Percentiles rank a stretch among this genome's conserved stretches.
Conservation (phyloP, 1,140 invertebrate genomes). For the Neomicropteryx cornuta region DNA sequence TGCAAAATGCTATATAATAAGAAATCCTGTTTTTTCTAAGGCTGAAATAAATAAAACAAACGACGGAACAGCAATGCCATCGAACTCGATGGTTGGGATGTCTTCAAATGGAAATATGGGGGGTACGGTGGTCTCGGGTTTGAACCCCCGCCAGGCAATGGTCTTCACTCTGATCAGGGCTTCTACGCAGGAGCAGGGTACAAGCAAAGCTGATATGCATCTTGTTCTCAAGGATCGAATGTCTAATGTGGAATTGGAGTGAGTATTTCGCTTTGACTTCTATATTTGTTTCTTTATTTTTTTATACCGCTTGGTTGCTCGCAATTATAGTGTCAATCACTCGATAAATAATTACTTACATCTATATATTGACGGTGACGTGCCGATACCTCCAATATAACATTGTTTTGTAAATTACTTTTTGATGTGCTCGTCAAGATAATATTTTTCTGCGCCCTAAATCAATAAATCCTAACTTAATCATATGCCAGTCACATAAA, state of each 20-base stretch:
- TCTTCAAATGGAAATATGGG: no score
- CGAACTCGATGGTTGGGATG: constrained; percentile 34
- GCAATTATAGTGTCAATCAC: background rate
- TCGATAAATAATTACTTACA: no score
- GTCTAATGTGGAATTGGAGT: constrained; percentile 36
- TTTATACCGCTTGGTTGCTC: background rate
- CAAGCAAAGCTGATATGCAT: constrained; percentile 36
- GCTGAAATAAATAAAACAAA: constrained; percentile 16
- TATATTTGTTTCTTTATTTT: constrained; percentile 2
- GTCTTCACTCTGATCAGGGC: constrained; percentile 34
- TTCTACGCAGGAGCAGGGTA: constrained; percentile 33
- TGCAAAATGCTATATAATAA: no score
- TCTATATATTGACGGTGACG: no score
- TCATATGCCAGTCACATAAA: no score
- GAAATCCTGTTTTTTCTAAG: no score
- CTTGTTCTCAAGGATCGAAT: constrained; percentile 29
- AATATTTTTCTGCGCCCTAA: no score
- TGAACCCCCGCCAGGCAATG: constrained; percentile 35
- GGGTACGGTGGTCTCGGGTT: constrained; percentile 24
- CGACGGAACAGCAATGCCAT: constrained; percentile 20
- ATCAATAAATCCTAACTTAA: no score
- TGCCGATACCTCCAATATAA: background rate
- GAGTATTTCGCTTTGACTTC: constrained; percentile 17
- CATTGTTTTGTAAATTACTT: constrained; percentile 6
- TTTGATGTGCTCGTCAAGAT: no score